Conservation (phyloP, 2,888 invertebrate genomes). For the Chalcosyrphus nemorum region DNA sequence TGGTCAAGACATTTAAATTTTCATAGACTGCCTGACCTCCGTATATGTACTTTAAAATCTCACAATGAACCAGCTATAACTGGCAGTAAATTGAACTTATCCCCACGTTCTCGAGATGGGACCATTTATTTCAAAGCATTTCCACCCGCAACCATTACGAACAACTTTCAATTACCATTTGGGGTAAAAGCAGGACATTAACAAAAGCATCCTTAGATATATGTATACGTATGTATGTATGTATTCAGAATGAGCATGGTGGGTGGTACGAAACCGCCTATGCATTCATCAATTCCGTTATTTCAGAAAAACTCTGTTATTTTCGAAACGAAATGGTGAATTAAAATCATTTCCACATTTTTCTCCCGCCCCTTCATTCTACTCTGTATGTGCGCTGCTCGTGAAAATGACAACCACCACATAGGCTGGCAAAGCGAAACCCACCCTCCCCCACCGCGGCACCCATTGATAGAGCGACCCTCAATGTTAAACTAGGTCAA, state of each 20-base stretch:
- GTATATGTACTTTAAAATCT: too few relatives aligned
- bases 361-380: neutral
- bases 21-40: too few relatives aligned
- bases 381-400: neutral
- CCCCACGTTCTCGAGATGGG: neutral
- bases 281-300: neutral
- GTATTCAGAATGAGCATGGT: too few relatives aligned
- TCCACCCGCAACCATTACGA: neutral
- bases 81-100: neutral
- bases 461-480: conserved; percentile 76
- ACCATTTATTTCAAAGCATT: neutral
- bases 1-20: too few relatives aligned
- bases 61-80: neutral
- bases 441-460: neutral
- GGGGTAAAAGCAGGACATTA: neutral
- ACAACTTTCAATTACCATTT: neutral
- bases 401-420: neutral
- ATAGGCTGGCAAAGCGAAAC: neutral
- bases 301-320: neutral
- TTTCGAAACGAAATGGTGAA: neutral
- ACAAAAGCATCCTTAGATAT: neutral
- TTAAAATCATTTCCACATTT: neutral
- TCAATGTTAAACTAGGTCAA: conserved; percentile 77
- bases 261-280: neutral
- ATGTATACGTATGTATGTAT: too few relatives aligned